phyloP scores from a whole-genome alignment of 2,888 invertebrate species.

The Dendrolimus houi region DNA sequence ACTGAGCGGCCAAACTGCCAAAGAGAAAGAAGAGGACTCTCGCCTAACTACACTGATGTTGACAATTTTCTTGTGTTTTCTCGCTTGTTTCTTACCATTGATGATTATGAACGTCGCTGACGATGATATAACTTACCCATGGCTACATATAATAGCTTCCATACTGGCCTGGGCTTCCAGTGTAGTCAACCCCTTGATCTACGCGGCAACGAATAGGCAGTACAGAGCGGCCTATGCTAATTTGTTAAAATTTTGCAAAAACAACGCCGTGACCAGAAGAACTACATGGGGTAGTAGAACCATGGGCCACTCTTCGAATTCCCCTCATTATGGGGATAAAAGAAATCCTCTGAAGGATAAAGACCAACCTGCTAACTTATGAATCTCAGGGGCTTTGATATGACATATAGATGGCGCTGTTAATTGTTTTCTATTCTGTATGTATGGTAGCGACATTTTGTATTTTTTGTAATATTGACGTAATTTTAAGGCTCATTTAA shows the following conservation, averaged over 20 bases:
- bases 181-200: conserved; percentile 92
- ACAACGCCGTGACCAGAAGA: conserved; percentile 45
- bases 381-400: conserved; percentile 10
- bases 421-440: too few species aligned
- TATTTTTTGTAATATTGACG: too few species aligned
- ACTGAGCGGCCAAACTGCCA: conserved; percentile 64
- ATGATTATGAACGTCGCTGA: conserved; percentile 93
- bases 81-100: conserved; percentile 90
- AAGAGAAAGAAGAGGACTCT: conserved; percentile 81
- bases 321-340: conserved; percentile 59
- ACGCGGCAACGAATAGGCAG: conserved; percentile 91
- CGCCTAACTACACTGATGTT: conserved; percentile 91
- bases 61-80: conserved; percentile 90
- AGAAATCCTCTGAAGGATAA: conserved; percentile 46
- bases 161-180: conserved; percentile 93
- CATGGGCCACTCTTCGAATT: conserved; percentile 64
- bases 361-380: conserved; percentile 61
- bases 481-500: too few species aligned
- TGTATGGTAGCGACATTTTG: too few species aligned
- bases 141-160: conserved; percentile 88
- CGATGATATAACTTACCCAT: conserved; percentile 82
- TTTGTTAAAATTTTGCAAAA: conserved; percentile 62
- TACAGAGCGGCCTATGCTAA: conserved; percentile 80
- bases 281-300: conserved; percentile 68
- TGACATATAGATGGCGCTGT: not conserved